phyloP scores from a whole-genome alignment of 2,113 vertebrate genomes.

The Pollachius pollachius region DNA sequence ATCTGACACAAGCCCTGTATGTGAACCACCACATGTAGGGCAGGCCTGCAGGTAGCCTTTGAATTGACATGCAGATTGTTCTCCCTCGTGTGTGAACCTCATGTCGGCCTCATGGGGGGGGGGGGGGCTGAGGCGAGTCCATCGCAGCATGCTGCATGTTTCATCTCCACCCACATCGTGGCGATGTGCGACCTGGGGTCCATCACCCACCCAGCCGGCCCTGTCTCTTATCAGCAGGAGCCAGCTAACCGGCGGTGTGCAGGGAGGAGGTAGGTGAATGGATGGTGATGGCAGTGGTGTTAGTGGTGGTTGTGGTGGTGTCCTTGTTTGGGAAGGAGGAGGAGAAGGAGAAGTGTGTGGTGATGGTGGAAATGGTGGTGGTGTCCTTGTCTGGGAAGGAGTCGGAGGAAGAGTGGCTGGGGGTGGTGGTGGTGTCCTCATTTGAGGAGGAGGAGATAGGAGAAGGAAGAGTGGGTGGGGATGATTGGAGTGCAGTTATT shows the following conservation, averaged over 20 bases:
- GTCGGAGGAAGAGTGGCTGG: neutral
- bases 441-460: slow-evolving; percentile 21
- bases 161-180: slow-evolving; percentile 71
- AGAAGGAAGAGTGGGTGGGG: slow-evolving; percentile 22
- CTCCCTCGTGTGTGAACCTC: slow-evolving; percentile 57
- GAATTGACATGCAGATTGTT: slow-evolving; percentile 60
- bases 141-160: slow-evolving; percentile 53
- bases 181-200: slow-evolving; percentile 67
- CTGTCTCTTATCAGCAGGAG: slow-evolving; percentile 61
- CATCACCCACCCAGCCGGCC: slow-evolving; percentile 61
- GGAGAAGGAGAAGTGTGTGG: slow-evolving; percentile 1
- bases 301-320: no score
- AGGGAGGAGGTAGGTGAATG: no score
- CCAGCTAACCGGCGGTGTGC: slow-evolving; percentile 43
- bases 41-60: slow-evolving; percentile 26
- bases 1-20: neutral
- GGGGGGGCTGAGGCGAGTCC: slow-evolving; percentile 51
- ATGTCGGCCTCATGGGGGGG: slow-evolving; percentile 55
- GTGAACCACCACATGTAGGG: slow-evolving; percentile 5
- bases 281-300: no score
- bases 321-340: neutral
- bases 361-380: neutral
- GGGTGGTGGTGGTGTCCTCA: slow-evolving; percentile 24
- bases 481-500: slow-evolving; percentile 45
- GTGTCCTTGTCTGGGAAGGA: neutral